Conservation (phyloP, 2,113 vertebrate species). For the Toxotes jaculatrix region DNA sequence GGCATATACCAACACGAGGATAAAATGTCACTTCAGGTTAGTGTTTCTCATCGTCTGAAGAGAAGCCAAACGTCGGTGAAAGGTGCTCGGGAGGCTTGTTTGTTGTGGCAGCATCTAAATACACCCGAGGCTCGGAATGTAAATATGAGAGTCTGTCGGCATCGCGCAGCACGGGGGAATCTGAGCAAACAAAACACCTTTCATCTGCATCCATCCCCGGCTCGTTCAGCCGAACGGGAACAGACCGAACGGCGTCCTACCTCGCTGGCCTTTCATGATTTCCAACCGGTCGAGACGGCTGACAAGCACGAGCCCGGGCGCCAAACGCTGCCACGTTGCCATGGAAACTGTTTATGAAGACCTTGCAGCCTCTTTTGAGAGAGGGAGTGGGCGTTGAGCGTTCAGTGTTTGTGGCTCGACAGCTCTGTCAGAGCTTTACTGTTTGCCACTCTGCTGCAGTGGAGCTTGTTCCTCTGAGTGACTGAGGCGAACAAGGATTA, state of each 20-base stretch:
- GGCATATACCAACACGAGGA: not conserved
- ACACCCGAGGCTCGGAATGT: constrained; percentile 23
- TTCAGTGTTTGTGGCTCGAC: constrained; percentile 37
- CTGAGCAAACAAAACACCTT: constrained; percentile 30
- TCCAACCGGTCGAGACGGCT: constrained; percentile 40
- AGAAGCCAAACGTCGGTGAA: not conserved
- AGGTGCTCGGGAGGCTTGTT: not conserved
- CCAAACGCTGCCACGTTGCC: constrained; percentile 60
- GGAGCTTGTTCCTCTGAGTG: constrained; percentile 3
- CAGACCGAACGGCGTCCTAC: constrained; percentile 56
- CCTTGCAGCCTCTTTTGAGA: constrained; percentile 66
- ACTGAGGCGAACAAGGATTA: constrained; percentile 5
- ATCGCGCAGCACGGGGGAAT: not conserved
- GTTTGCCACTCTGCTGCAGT: constrained; percentile 39
- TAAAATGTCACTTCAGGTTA: not conserved
- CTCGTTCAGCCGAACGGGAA: constrained; percentile 32
- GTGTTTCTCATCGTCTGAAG: constrained; percentile 19
- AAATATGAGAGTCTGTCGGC: constrained; percentile 14
- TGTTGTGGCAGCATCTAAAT: not conserved
- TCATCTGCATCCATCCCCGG: constrained; percentile 7
- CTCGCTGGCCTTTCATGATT: constrained; percentile 49
- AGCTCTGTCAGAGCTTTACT: constrained; percentile 43
- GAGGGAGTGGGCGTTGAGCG: constrained; percentile 66
- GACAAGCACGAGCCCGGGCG: constrained; percentile 35
- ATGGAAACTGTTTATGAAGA: constrained; percentile 78